Base-by-base conservation (phyloP, 2,797 vertebrate species). In the Spinus olivaceus region DNA sequence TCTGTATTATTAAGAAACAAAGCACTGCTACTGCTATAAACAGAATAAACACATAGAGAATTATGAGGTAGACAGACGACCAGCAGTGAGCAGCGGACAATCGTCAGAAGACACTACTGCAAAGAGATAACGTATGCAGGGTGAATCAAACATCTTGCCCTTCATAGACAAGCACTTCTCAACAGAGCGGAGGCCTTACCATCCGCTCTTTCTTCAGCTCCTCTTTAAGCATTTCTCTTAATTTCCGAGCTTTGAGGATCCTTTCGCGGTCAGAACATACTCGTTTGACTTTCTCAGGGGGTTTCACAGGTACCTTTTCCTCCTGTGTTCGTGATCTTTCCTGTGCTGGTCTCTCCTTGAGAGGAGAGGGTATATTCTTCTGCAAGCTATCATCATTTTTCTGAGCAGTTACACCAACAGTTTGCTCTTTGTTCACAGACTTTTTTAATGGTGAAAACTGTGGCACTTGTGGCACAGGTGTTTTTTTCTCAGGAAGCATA, bases 191-290 rank as follows among this genome's bases (percentile, higher is more conserved):
- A 71, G 22, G 19, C 96, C 96, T 83, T 91, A 99, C 99, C 98
- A 94, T 90, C 6, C 98, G 98, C 82, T 99, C 98, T 94, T 99
- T 99, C 90, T 95, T 98, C 90, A 98, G 96, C 92, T 99, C 99
- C 81, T 98, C 98, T 95, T 96, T 98, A 83, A 99, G 98, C 97
- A 99, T 96, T 61, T 99, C 98, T 91, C 99, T 95, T 83, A 99
- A 98, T 95, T 99, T 99, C 32, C 96, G 98, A 61, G 99, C 98
- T 97, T 99, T 99, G 64, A 98, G 98, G 47, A 99, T 96, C 90
- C 98, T 98, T 81, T 99, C 98, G 47, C 97, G 93, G 70, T 99
- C 99, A 46, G 98, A 98, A 9, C 98, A 98, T 2, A 8, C 56
- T n/a, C 33, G 94, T 69, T 96, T 97, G 39, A 97, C 96, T 92